Base-by-base conservation (phyloP, 1,140 invertebrate species). In the Drosophila miranda region DNA sequence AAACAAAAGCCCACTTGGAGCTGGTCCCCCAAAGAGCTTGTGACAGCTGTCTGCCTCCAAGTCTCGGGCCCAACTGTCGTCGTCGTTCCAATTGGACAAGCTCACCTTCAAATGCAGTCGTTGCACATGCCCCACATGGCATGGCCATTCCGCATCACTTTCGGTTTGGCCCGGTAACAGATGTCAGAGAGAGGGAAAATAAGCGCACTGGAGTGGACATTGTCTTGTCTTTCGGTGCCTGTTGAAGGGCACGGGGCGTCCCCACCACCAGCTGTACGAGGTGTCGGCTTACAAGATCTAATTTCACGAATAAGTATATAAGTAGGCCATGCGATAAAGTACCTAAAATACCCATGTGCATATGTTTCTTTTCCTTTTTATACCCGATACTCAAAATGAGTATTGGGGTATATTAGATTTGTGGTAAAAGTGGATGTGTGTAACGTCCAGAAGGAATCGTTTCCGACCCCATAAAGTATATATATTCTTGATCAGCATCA, bases 151-250 rank as follows among this genome's bases (percentile, higher is more conserved):
- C 28, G 73, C 68, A 68, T 74, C 78, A 82, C 78, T 82, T 82
- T 82, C 78, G 63, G 71, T 71, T 78, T 78, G 78, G 70, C 78
- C 78, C 74, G 82, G 63, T 61, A 78, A 61, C 57, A 14, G 42
- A 62, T 49, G 57, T 51, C 13, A n/a, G 44, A 21, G 3, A 51
- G 21, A 16, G 6, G 45, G 68, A 73, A 55, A n/a, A 55, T 16
- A 44, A 16, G 6, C 13, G 28, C 16, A 51, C 16, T 51, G 49
- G 23, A 16, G 16, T 38, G 34, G 34, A 38, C 34, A 38, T 43
- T 66, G 28, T 43, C 62, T 62, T 34, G 59, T 52, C 38, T 30
- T 19, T 28, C 21, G 28, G 16, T 46, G 26, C 41, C n/a, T 23
- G 66, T 50, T 48, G 68, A 72, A 72, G 69, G 69, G 72, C 69